Evolutionary conservation across 2,888 invertebrate genomes (phyloP).

Genomic region (Meta bourneti): DNA sequence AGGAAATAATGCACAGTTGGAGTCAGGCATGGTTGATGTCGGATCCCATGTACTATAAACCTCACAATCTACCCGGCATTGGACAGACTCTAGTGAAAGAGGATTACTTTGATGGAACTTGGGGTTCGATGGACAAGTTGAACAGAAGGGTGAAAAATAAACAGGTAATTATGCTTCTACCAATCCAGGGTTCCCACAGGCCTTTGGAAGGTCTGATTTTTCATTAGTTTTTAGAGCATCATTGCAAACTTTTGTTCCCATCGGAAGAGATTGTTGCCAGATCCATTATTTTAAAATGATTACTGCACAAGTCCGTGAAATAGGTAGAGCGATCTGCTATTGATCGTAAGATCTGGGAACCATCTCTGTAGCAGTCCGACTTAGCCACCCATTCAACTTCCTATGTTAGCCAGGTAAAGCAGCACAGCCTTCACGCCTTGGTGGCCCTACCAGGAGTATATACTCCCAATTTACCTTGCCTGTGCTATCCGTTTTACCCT

Average conservation of each 20-base stretch:
- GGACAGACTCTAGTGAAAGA: constrained; percentile 44
- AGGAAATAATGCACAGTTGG: constrained; percentile 58
- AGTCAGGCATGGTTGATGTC: constrained; percentile 65
- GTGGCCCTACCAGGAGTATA: no score
- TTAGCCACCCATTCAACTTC: no score
- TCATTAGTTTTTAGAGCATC: background rate
- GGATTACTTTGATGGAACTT: constrained; percentile 72
- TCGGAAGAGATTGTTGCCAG: background rate
- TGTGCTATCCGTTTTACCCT: no score
- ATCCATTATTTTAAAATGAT: no score
- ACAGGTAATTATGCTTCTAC: constrained; percentile 24
- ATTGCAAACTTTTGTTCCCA: background rate
- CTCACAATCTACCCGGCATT: constrained; percentile 54
- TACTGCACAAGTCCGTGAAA: no score
- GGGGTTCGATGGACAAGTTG: constrained; percentile 74
- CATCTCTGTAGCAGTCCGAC: no score
- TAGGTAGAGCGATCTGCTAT: no score
- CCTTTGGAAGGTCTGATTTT: background rate
- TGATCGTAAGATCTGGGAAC: no score
- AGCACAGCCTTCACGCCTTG: no score
- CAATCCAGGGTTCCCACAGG: background rate
- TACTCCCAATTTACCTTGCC: no score
- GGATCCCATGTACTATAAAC: constrained; percentile 74
- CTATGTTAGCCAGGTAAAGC: no score
- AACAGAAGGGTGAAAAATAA: constrained; percentile 58